These are phyloP conservation scores for Galeopsomyia nigrocyanea DNA, from an alignment of 2,888 invertebrate species.

Conservation along the genomic window DNA sequence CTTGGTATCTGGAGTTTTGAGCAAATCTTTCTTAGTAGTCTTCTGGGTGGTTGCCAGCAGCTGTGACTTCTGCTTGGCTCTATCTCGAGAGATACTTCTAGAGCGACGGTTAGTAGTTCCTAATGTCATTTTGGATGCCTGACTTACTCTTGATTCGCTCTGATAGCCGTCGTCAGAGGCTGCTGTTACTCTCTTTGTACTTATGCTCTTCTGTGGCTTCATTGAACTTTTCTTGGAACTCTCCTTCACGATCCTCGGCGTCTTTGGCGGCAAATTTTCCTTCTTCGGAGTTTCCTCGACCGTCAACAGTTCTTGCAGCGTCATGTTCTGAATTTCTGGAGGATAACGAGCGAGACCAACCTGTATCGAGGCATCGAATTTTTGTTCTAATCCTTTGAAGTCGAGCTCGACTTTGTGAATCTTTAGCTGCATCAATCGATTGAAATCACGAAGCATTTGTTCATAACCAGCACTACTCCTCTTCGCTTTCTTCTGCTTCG, in stretches of 20 bases:
- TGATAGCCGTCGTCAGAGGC: slow-evolving; percentile 63
- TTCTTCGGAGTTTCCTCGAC: slow-evolving; percentile 39
- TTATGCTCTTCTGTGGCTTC: slow-evolving; percentile 46
- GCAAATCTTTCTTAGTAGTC: slow-evolving; percentile 37
- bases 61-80: slow-evolving; percentile 39
- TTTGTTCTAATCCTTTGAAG: slow-evolving; percentile 48
- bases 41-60: slow-evolving; percentile 37
- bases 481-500: slow-evolving; percentile 56
- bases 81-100: slow-evolving; percentile 52
- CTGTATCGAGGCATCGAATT: slow-evolving; percentile 51
- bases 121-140: slow-evolving; percentile 28
- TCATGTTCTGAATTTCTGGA: slow-evolving; percentile 54
- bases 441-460: slow-evolving; percentile 57
- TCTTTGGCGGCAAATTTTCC: slow-evolving; percentile 49
- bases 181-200: slow-evolving; percentile 54
- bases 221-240: slow-evolving; percentile 35
- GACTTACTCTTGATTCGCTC: slow-evolving; percentile 55
- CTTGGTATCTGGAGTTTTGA: slow-evolving; percentile 56
- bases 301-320: slow-evolving; percentile 52
- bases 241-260: slow-evolving; percentile 32
- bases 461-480: slow-evolving; percentile 44
- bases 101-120: slow-evolving; percentile 37
- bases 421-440: slow-evolving; percentile 51
- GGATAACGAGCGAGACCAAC: slow-evolving; percentile 53
- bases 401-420: slow-evolving; percentile 55